Base-by-base conservation (phyloP, 2,888 invertebrate species). In the Abrostola triplasia region DNA sequence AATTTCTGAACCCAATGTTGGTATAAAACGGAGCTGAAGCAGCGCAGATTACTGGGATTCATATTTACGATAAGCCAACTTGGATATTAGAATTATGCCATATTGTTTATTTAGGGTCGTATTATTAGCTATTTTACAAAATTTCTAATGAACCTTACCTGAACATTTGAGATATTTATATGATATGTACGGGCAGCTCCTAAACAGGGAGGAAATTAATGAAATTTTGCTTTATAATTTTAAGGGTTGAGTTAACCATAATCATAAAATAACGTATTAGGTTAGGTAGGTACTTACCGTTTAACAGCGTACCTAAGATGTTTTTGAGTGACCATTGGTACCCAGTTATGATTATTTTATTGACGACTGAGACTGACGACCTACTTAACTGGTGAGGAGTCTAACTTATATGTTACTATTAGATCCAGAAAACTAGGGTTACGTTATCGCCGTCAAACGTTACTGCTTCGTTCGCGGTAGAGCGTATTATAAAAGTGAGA, bases 31-130 rank as follows among this genome's bases (percentile, higher is more conserved):
- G 53, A 48, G 65, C 78, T 80, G 78, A 65, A 70, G 49, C 58
- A 69, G 67, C 69, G 69, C 64, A 70, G 80, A 80, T 79, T 77
- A 80, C 78, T 65, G 67, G 38, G 58, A 70, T 60, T 64, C 60
- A 67, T 73, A 77, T 73, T 70, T 75, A 75, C 52, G 70, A 77
- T 75, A 80, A 75, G 68, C 71, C 70, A 72, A 77, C 73, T 66
- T 59, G 67, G 58, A 63, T 68, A 73, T 77, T 69, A 73, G 59
- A 75, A 80, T 79, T 62, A 68, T 75, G 61, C 66, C 63, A 70
- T 65, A 65, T 65, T 77, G 78, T 80, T 79, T 79, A 73, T 73
- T 79, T 80, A 80, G 79, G 76, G 73, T 51, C 55, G 64, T 61
- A 60, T 59, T 74, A 66, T 60, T 75, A 78, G 51, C 60, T 67